phyloP scores from a whole-genome alignment of 2,888 invertebrate genomes.

The Tiphia femorata region DNA sequence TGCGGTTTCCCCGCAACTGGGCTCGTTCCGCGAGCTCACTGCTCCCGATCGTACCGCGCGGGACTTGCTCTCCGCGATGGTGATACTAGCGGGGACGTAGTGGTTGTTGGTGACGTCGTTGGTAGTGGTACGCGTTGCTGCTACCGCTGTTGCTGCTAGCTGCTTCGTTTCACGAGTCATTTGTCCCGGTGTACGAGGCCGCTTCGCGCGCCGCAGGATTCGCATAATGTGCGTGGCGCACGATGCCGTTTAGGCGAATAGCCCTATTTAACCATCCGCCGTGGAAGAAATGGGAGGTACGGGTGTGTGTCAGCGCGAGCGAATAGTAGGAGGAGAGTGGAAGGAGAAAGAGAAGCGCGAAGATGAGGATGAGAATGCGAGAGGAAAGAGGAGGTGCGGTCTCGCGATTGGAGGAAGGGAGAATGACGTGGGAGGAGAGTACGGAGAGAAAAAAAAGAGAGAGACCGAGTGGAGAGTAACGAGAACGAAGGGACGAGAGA shows the following conservation, averaged over 20 bases:
- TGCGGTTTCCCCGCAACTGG: too few species aligned
- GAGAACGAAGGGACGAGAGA: too few species aligned
- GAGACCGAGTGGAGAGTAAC: not conserved
- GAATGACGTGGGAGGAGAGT: not conserved
- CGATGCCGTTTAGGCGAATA: slow-evolving; percentile 53
- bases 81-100: too few species aligned
- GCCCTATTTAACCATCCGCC: slow-evolving; percentile 47
- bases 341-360: not conserved
- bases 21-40: not conserved
- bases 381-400: too few species aligned
- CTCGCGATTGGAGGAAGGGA: slow-evolving; percentile 8
- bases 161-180: slow-evolving; percentile 58
- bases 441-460: not conserved
- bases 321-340: slow-evolving; percentile 19
- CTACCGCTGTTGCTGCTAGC: too few species aligned
- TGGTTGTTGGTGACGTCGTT: too few species aligned
- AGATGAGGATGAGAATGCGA: too few species aligned
- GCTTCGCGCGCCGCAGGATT: slow-evolving; percentile 41
- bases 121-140: not conserved
- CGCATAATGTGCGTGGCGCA: slow-evolving; percentile 41
- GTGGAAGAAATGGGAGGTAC: slow-evolving; percentile 23
- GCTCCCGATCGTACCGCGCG: not conserved
- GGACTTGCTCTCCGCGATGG: too few species aligned
- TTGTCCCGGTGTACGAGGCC: slow-evolving; percentile 43
- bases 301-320: too few species aligned